Evolutionary conservation across 2,888 invertebrate species (phyloP).

Genomic region (Acrobasis repandana): DNA sequence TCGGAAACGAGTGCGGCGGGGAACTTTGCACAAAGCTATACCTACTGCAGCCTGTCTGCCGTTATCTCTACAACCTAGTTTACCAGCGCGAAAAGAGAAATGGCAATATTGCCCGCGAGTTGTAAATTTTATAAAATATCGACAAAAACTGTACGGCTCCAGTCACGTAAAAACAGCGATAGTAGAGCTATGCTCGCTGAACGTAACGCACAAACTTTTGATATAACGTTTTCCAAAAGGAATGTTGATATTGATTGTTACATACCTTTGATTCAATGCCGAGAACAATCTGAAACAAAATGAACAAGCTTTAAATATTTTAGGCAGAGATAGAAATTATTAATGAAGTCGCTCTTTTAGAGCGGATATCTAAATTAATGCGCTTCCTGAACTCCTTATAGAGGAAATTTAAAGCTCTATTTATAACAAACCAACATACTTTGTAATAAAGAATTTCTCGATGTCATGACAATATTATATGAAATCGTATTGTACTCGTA

Average conservation of each 20-base stretch:
- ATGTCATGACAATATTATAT: too few species aligned
- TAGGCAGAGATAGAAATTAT: conserved; percentile 14
- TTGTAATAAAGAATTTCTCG: too few species aligned
- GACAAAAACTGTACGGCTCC: conserved; percentile 41
- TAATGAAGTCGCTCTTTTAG: conserved; percentile 6
- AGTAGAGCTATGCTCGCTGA: conserved; percentile 27
- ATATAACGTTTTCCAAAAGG: conserved; percentile 25
- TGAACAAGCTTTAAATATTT: conserved; percentile 25
- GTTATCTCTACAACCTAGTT: conserved; percentile 70
- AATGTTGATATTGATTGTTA: conserved; percentile 27
- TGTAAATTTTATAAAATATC: conserved; percentile 49
- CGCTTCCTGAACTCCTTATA: conserved; percentile 30
- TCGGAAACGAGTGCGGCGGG: conserved; percentile 42
- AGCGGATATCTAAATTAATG: conserved; percentile 34
- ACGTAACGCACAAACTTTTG: neutral
- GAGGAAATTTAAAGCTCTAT: conserved; percentile 18
- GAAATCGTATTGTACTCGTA: too few species aligned
- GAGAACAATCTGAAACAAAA: conserved; percentile 48
- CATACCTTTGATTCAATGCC: conserved; percentile 38
- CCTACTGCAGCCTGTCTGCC: conserved; percentile 52
- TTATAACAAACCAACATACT: neutral
- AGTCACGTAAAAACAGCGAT: conserved; percentile 40
- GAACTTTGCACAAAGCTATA: conserved; percentile 53
- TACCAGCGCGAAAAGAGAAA: conserved; percentile 50
- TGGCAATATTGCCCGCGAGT: conserved; percentile 53